Base-by-base conservation (phyloP, 1,140 invertebrate species). In the Drosophila repletoides region DNA sequence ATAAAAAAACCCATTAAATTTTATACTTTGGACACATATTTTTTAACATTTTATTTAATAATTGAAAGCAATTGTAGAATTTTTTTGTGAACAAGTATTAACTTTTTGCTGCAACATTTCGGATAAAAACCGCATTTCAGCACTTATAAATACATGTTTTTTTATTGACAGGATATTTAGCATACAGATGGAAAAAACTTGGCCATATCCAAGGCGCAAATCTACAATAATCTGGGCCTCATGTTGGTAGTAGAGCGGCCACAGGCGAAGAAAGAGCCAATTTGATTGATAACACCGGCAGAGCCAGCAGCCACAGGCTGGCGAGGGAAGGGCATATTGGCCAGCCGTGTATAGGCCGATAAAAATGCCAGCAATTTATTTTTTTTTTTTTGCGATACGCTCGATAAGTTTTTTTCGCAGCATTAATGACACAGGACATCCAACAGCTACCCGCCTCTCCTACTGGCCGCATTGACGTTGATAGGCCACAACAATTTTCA, bases 401-500 rank as follows among this genome's bases (percentile, higher is more conserved):
- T 33, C 31, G n/a, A 59, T 28, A 64, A 56, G 43, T 43, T 36
- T 29, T 33, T 49, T 26, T 29, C 33, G 2, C 14, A 40, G 36
- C 83, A 76, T 80, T 86, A 86, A 86, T 86, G 80, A 86, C 75
- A 86, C 65, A 76, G 70, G 80, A 83, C 76, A 74, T 33, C 51
- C 46, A 34, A 9, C n/a, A 41, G 21, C 14, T 5, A 24, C 1
- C 28, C n/a, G 31, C 15, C 3, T 5, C 21, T 21, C 34, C 40
- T 43, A 14, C 26, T 33, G 69, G 49, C 49, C 56, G 75, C 80
- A 72, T 80, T 86, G 80, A 86, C 80, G 80, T 86, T 86, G 80
- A 86, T 86, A 80, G 76, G 80, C 80, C 80, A 86, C 80, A 86
- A 80, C 75, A 86, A 86, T 86, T 86, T 86, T 86, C 72, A 86